Conservation (phyloP, 2,888 invertebrate species). For the Chrysolina oricalcia region DNA sequence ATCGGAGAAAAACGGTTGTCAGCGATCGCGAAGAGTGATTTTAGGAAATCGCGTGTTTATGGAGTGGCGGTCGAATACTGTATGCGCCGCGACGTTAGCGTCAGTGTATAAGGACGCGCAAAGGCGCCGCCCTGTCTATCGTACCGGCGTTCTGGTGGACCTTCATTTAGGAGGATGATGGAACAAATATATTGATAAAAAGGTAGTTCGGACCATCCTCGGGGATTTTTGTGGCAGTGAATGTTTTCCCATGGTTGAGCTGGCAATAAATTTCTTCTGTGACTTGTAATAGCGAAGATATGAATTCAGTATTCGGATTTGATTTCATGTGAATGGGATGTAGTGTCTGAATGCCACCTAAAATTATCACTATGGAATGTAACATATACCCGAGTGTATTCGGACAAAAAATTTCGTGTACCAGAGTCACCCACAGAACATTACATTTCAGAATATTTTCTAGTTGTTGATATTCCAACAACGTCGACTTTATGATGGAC, state of each 20-base stretch:
- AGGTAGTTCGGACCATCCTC: slow-evolving; percentile 16
- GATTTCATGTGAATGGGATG: neutral
- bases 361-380: too few relatives aligned
- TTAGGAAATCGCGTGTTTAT: slow-evolving; percentile 65
- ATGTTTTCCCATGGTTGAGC: slow-evolving; percentile 8
- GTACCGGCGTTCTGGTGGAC: slow-evolving; percentile 52
- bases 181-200: slow-evolving; percentile 24
- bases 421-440: too few relatives aligned
- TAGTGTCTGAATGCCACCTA: too few relatives aligned
- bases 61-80: slow-evolving; percentile 69
- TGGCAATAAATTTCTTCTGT: neutral
- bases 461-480: too few relatives aligned
- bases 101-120: slow-evolving; percentile 64
- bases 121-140: slow-evolving; percentile 68
- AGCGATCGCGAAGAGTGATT: slow-evolving; percentile 17
- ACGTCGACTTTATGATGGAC: too few relatives aligned
- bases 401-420: too few relatives aligned
- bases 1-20: neutral
- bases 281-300: neutral
- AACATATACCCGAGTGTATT: too few relatives aligned
- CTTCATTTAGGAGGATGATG: slow-evolving; percentile 23
- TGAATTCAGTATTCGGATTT: neutral
- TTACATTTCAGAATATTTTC: too few relatives aligned
- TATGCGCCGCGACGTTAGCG: slow-evolving; percentile 66
- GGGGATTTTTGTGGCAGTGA: slow-evolving; percentile 13